Base-by-base conservation (phyloP, 1,140 invertebrate genomes). In the Cydia strobilella region DNA sequence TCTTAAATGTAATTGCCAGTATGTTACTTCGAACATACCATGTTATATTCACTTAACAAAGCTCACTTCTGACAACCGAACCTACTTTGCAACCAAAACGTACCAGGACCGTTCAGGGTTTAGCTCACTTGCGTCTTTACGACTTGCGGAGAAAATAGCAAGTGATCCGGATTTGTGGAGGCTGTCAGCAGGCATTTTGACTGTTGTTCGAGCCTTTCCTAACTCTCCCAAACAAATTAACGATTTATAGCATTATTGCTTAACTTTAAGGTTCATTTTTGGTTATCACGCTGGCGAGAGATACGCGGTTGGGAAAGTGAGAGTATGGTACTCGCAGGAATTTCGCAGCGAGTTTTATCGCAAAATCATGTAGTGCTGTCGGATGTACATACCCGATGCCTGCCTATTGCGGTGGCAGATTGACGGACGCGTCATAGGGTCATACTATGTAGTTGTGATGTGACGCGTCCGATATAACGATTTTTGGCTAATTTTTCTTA, bases 341-440 rank as follows among this genome's bases (percentile, higher is more conserved):
- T 31, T 69, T 69, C 65, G 27, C 65, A 69, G 65, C n/a, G n/a
- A 23, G 31, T 69, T 69, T 69, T 69, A 69, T 69, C 65, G 65
- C 31, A 35, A 69, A 69, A 27, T 69, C 65, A 69, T 69, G 65
- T 69, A 42, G 65, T 18, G 65, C 65, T 69, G 65, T 69, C 65
- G 65, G 65, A 69, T 59, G 54, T 35, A 69, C 65, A 69, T 18
- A 15, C 65, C 31, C 65, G 31, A 59, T 59, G 27, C 15, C 31
- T 69, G 31, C 65, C 65, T 39, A 3, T 69, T 18, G 3, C 13
- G 7, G 65, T 69, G 35, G 27, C 65, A 69, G 65, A 18, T 18
- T 12, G 31, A 35, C 65, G n/a, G 65, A 10, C 27, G 31, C 20
- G 20, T 59, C 54, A 59, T 9, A 59, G 0, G n/a, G n/a, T 23